A percentile compares a stretch with the other conserved stretches of the same genome.
phyloP scores from a whole-genome alignment of 2,888 invertebrate genomes.

The Cheilosia grossa region DNA sequence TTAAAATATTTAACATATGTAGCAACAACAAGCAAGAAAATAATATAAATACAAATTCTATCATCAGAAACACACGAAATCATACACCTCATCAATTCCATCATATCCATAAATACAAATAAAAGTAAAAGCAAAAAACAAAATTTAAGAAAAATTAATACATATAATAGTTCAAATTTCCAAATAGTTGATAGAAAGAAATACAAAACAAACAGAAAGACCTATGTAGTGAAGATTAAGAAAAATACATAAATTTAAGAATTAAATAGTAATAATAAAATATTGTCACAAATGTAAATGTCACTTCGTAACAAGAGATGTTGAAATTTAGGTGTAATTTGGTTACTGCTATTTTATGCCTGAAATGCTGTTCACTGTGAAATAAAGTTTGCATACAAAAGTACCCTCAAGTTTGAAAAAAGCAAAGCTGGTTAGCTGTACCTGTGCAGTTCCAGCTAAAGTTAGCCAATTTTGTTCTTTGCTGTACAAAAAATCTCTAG shows the following conservation, averaged over 20 bases:
- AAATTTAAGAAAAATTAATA: constrained; percentile 37
- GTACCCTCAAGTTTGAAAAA: too few relatives aligned
- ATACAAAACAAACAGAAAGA: not conserved
- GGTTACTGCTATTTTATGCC: not conserved
- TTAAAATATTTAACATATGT: not conserved
- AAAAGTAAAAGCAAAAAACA: constrained; percentile 7
- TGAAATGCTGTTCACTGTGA: not conserved
- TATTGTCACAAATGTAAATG: too few relatives aligned
- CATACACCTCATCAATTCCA: constrained; percentile 54
- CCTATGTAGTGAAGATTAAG: not conserved
- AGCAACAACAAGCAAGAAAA: constrained; percentile 8
- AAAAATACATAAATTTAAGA: not conserved
- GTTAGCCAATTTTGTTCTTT: too few relatives aligned
- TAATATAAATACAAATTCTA: constrained; percentile 29
- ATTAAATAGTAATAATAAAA: too few relatives aligned
- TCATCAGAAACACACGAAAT: constrained; percentile 38
- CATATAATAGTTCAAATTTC: constrained; percentile 56
- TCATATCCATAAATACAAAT: constrained; percentile 67
- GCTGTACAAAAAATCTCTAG: too few relatives aligned
- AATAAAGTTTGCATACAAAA: too few relatives aligned
- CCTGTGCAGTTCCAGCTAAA: too few relatives aligned
- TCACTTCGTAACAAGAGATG: not conserved
- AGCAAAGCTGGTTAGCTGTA: too few relatives aligned
- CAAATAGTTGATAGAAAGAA: constrained; percentile 41
- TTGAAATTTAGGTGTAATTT: not conserved